Evolutionary conservation across 1,140 invertebrate genomes (phyloP).

Genomic region (Colletes latitarsis): DNA sequence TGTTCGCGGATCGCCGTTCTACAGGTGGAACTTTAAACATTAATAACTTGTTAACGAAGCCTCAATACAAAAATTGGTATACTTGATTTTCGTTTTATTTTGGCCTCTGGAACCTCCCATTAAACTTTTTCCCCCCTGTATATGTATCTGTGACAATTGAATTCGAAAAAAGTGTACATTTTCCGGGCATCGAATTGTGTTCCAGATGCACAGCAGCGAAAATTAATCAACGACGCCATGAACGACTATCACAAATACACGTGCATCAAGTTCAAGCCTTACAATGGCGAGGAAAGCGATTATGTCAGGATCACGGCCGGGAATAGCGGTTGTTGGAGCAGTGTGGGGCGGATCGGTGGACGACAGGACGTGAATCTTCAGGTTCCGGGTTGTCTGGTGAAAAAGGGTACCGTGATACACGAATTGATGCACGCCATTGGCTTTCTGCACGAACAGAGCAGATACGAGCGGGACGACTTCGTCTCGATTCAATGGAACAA

Average conservation of each 20-base stretch:
- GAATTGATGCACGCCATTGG: constrained; percentile 93
- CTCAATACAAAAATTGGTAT: too few species aligned
- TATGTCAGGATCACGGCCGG: constrained; percentile 86
- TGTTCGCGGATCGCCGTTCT: too few species aligned
- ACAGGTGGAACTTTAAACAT: too few species aligned
- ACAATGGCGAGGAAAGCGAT: constrained; percentile 83
- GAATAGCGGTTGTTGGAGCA: constrained; percentile 91
- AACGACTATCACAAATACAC: constrained; percentile 87
- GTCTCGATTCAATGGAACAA: constrained; percentile 88
- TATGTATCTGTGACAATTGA: too few species aligned
- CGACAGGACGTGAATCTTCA: constrained; percentile 88
- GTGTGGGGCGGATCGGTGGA: constrained; percentile 87
- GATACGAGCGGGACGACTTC: constrained; percentile 89
- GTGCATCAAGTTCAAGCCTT: constrained; percentile 87
- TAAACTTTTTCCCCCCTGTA: too few species aligned
- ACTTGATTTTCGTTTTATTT: too few species aligned
- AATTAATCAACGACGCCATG: constrained; percentile 84
- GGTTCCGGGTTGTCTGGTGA: constrained; percentile 86
- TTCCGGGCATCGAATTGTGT: not conserved
- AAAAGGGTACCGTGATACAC: constrained; percentile 89
- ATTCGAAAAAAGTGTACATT: too few species aligned
- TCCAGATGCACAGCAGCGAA: constrained; percentile 78
- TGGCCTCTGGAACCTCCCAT: too few species aligned
- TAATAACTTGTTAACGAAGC: too few species aligned
- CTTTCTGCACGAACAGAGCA: constrained; percentile 93